These are phyloP conservation scores for Merluccius polli DNA, from an alignment of 2,797 vertebrate genomes.

Conservation along the genomic window DNA sequence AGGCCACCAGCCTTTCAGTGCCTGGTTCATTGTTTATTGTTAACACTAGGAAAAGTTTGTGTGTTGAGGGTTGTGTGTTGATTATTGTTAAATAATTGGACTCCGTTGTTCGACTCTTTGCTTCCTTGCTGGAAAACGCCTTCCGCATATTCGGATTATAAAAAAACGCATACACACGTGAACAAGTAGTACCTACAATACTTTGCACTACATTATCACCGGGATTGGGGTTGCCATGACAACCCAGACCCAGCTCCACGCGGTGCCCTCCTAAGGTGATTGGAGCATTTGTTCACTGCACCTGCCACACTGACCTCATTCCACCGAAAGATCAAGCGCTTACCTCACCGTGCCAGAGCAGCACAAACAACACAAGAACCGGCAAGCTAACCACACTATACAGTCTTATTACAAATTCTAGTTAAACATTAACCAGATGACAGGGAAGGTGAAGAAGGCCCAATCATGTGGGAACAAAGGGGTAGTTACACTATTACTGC, in stretches of 20 bases:
- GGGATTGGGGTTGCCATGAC: neutral
- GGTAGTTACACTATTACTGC: too few species aligned
- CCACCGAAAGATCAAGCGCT: slow-evolving; percentile 12
- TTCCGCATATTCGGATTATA: too few species aligned
- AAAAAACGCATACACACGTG: neutral
- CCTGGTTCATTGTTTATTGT: too few species aligned
- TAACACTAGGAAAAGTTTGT: too few species aligned
- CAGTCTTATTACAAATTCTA: neutral
- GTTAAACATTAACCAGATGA: neutral
- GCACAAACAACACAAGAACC: neutral
- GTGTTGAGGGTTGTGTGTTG: too few species aligned
- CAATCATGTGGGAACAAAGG: neutral
- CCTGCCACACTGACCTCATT: slow-evolving; percentile 14
- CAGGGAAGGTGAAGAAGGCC: neutral
- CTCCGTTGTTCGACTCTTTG: too few species aligned
- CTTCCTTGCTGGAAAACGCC: too few species aligned
- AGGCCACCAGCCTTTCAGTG: too few species aligned
- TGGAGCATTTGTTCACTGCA: slow-evolving; percentile 13
- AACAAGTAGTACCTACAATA: slow-evolving; percentile 5
- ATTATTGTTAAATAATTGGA: too few species aligned
- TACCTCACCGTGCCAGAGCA: slow-evolving; percentile 6
- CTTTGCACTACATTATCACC: neutral
- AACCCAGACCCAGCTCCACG: neutral
- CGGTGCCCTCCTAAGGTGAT: slow-evolving; percentile 2
- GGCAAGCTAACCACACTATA: neutral